phyloP scores from a whole-genome alignment of 2,888 invertebrate species.

The Bibio marci region DNA sequence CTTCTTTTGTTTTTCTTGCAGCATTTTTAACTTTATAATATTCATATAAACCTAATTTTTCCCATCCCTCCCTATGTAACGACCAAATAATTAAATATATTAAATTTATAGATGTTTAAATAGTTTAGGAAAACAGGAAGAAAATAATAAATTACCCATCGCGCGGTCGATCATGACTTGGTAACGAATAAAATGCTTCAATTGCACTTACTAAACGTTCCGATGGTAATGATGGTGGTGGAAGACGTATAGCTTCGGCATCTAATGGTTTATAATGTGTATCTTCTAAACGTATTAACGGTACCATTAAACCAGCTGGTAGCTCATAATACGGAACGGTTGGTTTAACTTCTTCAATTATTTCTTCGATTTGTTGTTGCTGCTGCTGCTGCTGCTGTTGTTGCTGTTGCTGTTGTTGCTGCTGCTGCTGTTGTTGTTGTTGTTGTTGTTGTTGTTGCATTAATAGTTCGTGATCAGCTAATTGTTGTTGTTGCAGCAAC shows the following conservation, averaged over 20 bases:
- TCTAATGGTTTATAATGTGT: conserved; percentile 79
- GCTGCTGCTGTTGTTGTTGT: conserved; percentile 4
- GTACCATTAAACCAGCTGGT: conserved; percentile 91
- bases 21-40: conserved; percentile 93
- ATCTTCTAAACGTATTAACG: conserved; percentile 87
- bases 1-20: conserved; percentile 75
- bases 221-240: conserved; percentile 88
- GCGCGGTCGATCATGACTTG: conserved; percentile 86
- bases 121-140: background rate
- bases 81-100: conserved; percentile 15
- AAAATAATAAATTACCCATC: conserved; percentile 49
- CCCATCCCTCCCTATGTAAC: conserved; percentile 98
- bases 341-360: conserved; percentile 60
- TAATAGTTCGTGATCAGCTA: background rate
- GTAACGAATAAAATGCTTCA: conserved; percentile 89
- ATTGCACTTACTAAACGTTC: conserved; percentile 85
- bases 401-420: background rate
- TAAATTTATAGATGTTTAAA: background rate
- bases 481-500: conserved; percentile 8
- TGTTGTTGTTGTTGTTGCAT: conserved; percentile 17
- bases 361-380: conserved; percentile 16
- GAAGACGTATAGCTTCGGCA: conserved; percentile 76
- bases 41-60: conserved; percentile 91
- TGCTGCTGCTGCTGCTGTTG: conserved; percentile 16
- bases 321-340: conserved; percentile 91